Evolutionary conservation across 2,113 vertebrate genomes (phyloP).

Genomic region (Shinisaurus crocodilurus): DNA sequence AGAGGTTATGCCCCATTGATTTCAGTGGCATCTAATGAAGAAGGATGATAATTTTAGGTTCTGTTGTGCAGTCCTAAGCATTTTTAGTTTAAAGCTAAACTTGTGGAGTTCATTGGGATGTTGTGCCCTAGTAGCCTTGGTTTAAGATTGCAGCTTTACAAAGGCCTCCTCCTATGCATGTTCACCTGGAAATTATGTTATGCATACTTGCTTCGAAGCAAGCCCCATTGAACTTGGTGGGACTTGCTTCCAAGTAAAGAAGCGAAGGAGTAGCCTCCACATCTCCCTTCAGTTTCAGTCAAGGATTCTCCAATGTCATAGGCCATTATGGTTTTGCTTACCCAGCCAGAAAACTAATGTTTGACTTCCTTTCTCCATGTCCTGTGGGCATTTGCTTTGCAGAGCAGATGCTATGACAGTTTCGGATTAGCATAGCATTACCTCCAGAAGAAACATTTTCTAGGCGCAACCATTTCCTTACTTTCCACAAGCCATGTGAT

Average conservation of each 20-base stretch:
- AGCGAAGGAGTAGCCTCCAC: neutral
- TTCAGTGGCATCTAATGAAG: neutral
- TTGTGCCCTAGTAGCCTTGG: neutral
- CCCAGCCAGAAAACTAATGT: neutral
- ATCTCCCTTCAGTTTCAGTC: neutral
- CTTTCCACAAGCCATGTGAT: slow-evolving; percentile 73
- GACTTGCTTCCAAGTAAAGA: neutral
- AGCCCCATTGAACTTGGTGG: neutral
- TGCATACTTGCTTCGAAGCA: neutral
- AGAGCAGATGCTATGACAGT: neutral
- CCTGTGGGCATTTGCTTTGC: neutral
- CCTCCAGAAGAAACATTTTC: neutral
- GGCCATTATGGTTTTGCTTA: neutral
- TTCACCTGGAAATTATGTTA: neutral
- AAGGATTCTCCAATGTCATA: neutral
- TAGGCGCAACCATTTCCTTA: slow-evolving; percentile 53
- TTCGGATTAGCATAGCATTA: neutral
- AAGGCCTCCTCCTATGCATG: neutral
- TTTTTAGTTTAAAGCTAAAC: neutral
- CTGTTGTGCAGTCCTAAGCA: too few relatives aligned
- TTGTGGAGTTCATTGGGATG: neutral
- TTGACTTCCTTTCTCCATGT: neutral
- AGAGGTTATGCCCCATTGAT: neutral
- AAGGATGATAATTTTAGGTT: neutral
- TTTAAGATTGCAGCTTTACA: neutral